These are phyloP conservation scores for Galemys pyrenaicus DNA, from an alignment of 2,113 vertebrate genomes.

Conservation along the genomic window DNA sequence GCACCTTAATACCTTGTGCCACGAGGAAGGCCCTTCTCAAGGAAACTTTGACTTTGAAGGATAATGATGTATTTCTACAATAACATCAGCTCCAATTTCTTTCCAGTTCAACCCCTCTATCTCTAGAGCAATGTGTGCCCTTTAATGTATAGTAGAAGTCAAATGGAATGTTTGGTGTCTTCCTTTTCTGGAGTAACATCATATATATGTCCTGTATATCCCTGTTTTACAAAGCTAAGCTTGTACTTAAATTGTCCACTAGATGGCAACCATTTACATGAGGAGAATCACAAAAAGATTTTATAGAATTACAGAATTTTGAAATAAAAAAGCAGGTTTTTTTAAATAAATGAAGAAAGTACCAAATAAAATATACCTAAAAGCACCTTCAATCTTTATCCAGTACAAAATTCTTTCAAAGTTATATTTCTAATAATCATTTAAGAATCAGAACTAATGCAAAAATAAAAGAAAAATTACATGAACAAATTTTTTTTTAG, in stretches of 20 bases:
- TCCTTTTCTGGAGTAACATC: not conserved
- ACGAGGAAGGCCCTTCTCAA: no score
- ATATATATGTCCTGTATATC: not conserved
- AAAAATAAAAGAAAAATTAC: not conserved
- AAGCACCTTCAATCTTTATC: not conserved
- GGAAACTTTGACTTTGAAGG: not conserved
- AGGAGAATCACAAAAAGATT: not conserved
- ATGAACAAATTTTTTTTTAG: not conserved
- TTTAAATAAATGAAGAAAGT: not conserved
- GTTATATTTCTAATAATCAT: not conserved
- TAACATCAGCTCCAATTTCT: not conserved
- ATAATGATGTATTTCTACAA: not conserved
- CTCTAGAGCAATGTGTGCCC: no score
- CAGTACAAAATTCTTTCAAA: conserved; percentile 1
- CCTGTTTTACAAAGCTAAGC: not conserved
- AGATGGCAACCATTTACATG: conserved; percentile 55
- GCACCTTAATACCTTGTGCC: no score
- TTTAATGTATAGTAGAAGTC: not conserved
- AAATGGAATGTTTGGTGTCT: not conserved
- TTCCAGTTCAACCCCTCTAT: not conserved
- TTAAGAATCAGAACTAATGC: conserved; percentile 11
- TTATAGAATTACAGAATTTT: not conserved
- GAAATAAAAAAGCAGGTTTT: not conserved
- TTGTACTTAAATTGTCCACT: conserved; percentile 51
- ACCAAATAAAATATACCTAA: conserved; percentile 22